Evolutionary conservation across 2,888 invertebrate species (phyloP), one percentile per base, ranked within the genome.

Genomic region (Rugalucina vietnamica): DNA sequence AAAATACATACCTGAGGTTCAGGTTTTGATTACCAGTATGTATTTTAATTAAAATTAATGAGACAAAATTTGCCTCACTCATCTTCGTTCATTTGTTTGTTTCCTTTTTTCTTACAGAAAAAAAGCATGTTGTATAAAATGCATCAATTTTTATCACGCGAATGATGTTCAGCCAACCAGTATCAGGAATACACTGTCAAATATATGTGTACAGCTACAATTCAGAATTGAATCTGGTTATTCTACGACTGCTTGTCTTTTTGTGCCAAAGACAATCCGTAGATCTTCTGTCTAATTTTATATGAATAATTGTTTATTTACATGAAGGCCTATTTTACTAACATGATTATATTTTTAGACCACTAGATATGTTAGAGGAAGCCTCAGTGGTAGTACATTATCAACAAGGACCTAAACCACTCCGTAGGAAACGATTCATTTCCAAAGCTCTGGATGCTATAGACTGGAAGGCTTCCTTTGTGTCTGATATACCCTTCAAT

Each of bases 311-410:
- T 18, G n/a, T 18, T 49, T 49, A 14, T n/a, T 14, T 49, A 49
- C n/a, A 49, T 49, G 50, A n/a, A 49, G n/a, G 50, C 14, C n/a
- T 49, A 18, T n/a, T 60, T 29, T 69, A 69, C 29, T 69, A 27
- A 10, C 14, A 27, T 69, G 29, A 21, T 27, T 34, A 27, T 10
- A 71, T 24, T n/a, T 76, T n/a, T 57, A 88, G 86, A 1, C 86
- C 86, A 0, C 75, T 88, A 12, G 88, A 87, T 32, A 81, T 88
- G 72, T 74, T 88, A 14, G 85, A 88, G 29, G 79, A 85, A 29
- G 87, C 87, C 0, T 49, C 76, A 0, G 81, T 88, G 32, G 73
- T 76, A 65, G 81, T 88, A 5, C 85, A 87, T 34, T 86, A 86
- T 36, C 77, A 84, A 32, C 86, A 86, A 77, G 82, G 84, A 0